These are phyloP conservation scores for Malacoctenus gilli DNA, from an alignment of 2,797 vertebrate species.

Conservation along the genomic window DNA sequence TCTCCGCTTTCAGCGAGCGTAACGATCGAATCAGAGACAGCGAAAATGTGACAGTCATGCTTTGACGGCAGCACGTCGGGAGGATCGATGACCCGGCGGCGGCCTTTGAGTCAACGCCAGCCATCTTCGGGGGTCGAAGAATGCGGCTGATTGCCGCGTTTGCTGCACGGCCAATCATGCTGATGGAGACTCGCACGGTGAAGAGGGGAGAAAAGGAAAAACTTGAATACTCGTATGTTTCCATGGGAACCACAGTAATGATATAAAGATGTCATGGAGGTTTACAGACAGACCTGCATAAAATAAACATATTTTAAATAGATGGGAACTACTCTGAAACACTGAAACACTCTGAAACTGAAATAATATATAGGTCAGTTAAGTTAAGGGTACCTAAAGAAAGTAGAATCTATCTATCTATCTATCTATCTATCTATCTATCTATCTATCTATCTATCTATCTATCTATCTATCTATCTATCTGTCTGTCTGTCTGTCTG, in stretches of 20 bases:
- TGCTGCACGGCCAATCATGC: constrained; percentile 34
- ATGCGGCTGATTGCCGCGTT: constrained; percentile 63
- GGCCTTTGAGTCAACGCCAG: constrained; percentile 54
- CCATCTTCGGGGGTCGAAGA: constrained; percentile 34
- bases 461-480: too few relatives aligned
- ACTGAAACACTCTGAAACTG: too few relatives aligned
- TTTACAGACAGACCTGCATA: constrained; percentile 42
- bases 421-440: too few relatives aligned
- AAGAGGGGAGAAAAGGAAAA: constrained; percentile 49
- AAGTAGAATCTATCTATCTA: too few relatives aligned
- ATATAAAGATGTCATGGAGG: constrained; percentile 66
- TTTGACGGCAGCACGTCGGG: constrained; percentile 37
- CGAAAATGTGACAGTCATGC: constrained; percentile 55
- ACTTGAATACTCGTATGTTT: constrained; percentile 56
- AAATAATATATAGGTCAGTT: too few relatives aligned
- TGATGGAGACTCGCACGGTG: constrained; percentile 38
- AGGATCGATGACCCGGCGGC: constrained; percentile 32
- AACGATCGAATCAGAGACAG: constrained; percentile 58
- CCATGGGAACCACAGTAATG: constrained; percentile 65
- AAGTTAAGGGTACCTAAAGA: too few relatives aligned
- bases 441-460: too few relatives aligned
- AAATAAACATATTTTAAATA: too few relatives aligned
- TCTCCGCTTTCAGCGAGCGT: constrained; percentile 43
- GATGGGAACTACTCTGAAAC: too few relatives aligned
- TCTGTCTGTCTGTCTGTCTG: too few relatives aligned